Evolutionary conservation across 2,888 invertebrate species (phyloP).

Genomic region (Stenurella melanura): DNA sequence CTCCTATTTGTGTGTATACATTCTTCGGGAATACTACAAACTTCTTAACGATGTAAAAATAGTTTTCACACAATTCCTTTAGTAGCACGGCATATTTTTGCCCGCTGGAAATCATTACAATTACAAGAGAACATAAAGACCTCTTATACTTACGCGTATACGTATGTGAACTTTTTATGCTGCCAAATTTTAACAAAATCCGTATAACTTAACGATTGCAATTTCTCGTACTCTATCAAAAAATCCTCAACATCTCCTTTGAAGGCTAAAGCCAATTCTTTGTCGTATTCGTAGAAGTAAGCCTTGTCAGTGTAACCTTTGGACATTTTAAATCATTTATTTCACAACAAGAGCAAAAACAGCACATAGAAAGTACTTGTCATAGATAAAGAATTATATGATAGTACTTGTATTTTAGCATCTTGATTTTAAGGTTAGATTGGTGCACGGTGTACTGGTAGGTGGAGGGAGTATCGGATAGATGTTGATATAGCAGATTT

Average conservation of each 20-base stretch:
- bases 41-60: slow-evolving; percentile 62
- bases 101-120: slow-evolving; percentile 52
- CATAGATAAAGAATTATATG: neutral
- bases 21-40: slow-evolving; percentile 60
- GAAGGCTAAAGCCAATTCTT: slow-evolving; percentile 60
- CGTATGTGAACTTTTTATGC: slow-evolving; percentile 59
- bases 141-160: slow-evolving; percentile 62
- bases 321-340: neutral
- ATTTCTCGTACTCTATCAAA: slow-evolving; percentile 60
- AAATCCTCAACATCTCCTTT: slow-evolving; percentile 65
- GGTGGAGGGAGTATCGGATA: too few relatives aligned
- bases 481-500: neutral
- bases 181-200: slow-evolving; percentile 64
- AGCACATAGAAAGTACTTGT: too few relatives aligned
- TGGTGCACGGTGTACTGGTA: too few relatives aligned
- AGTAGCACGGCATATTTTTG: slow-evolving; percentile 57
- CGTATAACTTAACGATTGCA: slow-evolving; percentile 56
- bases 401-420: neutral
- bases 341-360: neutral
- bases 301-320: neutral
- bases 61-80: slow-evolving; percentile 60
- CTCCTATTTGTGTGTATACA: slow-evolving; percentile 63
- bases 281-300: slow-evolving; percentile 52
- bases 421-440: neutral
- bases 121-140: neutral